Evolutionary conservation across 2,113 vertebrate species (phyloP), one percentile per base, ranked within the genome.

Genomic region (Lophotis ruficrista): DNA sequence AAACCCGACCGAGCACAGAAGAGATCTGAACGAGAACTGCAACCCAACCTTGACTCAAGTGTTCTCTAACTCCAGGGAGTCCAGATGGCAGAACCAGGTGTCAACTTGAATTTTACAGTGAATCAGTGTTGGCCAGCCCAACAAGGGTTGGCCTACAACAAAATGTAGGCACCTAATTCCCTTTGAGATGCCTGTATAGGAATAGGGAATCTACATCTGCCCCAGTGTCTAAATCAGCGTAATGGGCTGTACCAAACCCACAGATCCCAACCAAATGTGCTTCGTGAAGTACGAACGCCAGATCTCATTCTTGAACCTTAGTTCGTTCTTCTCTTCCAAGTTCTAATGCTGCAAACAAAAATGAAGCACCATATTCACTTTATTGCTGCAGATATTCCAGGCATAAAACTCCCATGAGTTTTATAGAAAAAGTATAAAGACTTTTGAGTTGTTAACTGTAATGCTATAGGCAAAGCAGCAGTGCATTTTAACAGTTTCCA

Each of bases 351-450:
- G 47, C 62, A 51, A 94, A 87, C 65, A 76, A 89, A 68, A 94
- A 30, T 27, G 43, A 96, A 97, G 95, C 83, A 48, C 76, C 58
- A 56, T 28, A 89, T 78, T 83, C n/a, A 71, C 72, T 97, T 97
- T 86, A 97, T 87, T 96, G 72, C 64, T 11, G 6, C 81, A 95
- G 72, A 96, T 97, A 97, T 94, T 78, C 73, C 85, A 89, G 79
- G 56, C 91, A 93, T 95, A 87, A 94, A 95, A 76, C n/a, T 95
- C 57, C 89, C 93, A 78, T 0, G 2, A 83, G 72, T 94, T 97
- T 96, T 97, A 96, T 38, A 81, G 91, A 68, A 97, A 61, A 97
- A 93, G 71, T 73, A 96, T 91, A 96, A 97, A 97, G 94, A 86
- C 80, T 94, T 94, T 73, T 45, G 89, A 97, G 45, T 73, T 87